Evolutionary conservation across 2,888 invertebrate genomes (phyloP).

Genomic region (Lycia hirtaria): DNA sequence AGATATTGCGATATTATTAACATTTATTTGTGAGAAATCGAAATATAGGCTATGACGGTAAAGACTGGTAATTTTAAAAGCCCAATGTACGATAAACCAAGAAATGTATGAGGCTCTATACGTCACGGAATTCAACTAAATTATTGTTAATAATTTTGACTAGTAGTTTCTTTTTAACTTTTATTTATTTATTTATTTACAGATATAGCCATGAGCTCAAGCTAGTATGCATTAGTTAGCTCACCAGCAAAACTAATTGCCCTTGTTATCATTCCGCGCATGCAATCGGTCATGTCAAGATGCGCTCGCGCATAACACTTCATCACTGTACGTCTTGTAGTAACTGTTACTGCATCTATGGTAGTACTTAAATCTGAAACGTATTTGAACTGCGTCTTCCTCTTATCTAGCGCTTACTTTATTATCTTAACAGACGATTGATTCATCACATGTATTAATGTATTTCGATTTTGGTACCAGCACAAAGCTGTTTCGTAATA

Average conservation of each 20-base stretch:
- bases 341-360: not conserved
- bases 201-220: not conserved
- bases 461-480: constrained; percentile 7
- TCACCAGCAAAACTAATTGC: constrained; percentile 19
- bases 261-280: constrained; percentile 20
- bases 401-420: constrained; percentile 11
- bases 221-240: not conserved
- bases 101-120: too few species aligned
- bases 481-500: too few species aligned
- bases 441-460: constrained; percentile 15
- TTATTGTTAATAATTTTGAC: too few species aligned
- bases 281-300: constrained; percentile 27
- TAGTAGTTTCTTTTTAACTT: not conserved
- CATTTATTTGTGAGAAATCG: too few species aligned
- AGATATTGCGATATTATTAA: too few species aligned
- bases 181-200: not conserved
- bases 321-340: constrained; percentile 14
- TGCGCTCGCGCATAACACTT: constrained; percentile 26
- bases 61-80: too few species aligned
- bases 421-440: too few species aligned
- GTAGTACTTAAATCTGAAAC: constrained; percentile 7
- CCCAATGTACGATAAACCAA: too few species aligned
- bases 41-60: too few species aligned
- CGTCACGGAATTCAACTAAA: too few species aligned
- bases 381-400: constrained; percentile 13